Percentiles rank a stretch among this genome's conserved stretches.
phyloP scores from a whole-genome alignment of 2,888 invertebrate genomes.

The Tetramorium bicarinatum region DNA sequence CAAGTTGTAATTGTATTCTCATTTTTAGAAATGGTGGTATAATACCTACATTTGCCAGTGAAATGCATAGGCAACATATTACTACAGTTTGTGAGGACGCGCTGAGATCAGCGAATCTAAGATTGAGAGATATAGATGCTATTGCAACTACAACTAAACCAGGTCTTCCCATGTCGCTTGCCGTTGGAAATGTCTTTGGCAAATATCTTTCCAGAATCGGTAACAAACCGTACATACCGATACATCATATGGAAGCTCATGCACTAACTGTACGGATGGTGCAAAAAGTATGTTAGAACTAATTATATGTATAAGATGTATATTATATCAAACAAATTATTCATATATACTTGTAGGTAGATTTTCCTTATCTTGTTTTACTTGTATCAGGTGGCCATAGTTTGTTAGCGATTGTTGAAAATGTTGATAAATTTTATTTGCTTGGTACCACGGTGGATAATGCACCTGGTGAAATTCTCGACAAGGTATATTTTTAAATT shows the following conservation, averaged over 20 bases:
- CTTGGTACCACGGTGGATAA: slow-evolving; percentile 94
- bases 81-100: slow-evolving; percentile 91
- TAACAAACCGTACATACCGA: slow-evolving; percentile 95
- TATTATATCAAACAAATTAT: slow-evolving; percentile 5
- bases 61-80: slow-evolving; percentile 93
- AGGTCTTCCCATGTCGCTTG: slow-evolving; percentile 92
- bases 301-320: neutral
- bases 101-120: slow-evolving; percentile 88
- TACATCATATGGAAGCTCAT: slow-evolving; percentile 99
- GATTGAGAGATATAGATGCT: slow-evolving; percentile 91
- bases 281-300: slow-evolving; percentile 86
- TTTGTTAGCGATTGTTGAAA: slow-evolving; percentile 91
- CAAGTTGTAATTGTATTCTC: neutral
- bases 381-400: slow-evolving; percentile 98
- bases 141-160: slow-evolving; percentile 97
- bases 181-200: slow-evolving; percentile 94
- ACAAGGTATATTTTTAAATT: slow-evolving; percentile 90
- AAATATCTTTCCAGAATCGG: slow-evolving; percentile 90
- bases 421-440: slow-evolving; percentile 92
- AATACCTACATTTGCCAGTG: slow-evolving; percentile 94
- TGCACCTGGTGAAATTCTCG: slow-evolving; percentile 97
- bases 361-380: slow-evolving; percentile 96
- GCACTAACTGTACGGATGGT: slow-evolving; percentile 95
- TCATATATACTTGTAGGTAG: slow-evolving; percentile 85
- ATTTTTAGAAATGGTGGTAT: slow-evolving; percentile 93